Base-by-base conservation (phyloP, 2,797 vertebrate genomes). In the Pseudochirops corinnae region DNA sequence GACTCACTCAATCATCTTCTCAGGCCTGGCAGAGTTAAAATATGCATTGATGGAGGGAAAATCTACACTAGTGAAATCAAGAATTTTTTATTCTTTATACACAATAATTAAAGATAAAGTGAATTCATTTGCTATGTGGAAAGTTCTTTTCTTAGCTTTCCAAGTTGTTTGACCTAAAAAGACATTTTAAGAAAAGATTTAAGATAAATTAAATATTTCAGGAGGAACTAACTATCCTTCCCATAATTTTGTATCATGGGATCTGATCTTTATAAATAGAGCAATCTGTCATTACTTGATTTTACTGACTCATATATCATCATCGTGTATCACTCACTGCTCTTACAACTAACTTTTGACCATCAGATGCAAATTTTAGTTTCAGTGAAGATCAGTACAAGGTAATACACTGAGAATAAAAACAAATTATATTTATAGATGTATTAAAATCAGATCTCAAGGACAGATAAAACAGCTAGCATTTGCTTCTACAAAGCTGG, bases 231-330 rank as follows among this genome's bases (percentile, higher is more conserved):
- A 87, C 74, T 87, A 87, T 50, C 39, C 74, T 87, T 82, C 74
- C 74, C 74, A 50, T 87, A 46, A 87, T 87, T 87, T 87, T 87
- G 74, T 87, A 46, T 87, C 74, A 87, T 87, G 74, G 21, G 74
- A 82, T 87, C 39, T 87, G 39, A 87, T 46, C 21, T 50, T 87
- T 87, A 87, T 87, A 87, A 87, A 87, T 87, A 87, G 74, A 46
- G 7, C 21, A 50, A 87, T 87, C 74, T 87, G 39, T 87, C 74
- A 87, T 87, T 87, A 87, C 74, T 87, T 87, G 74, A 87, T 46
- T 87, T 87, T 87, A 87, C 74, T 87, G 74, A 87, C 39, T 87
- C 74, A 87, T 46, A 87, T 87, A 87, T 87, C 74, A 82, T 50
- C 39, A 87, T 87, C 74, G 39, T 87, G 74, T 87, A 87, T 87